phyloP scores from a whole-genome alignment of 1,140 invertebrate genomes.

The Hylyphantes graminicola region DNA sequence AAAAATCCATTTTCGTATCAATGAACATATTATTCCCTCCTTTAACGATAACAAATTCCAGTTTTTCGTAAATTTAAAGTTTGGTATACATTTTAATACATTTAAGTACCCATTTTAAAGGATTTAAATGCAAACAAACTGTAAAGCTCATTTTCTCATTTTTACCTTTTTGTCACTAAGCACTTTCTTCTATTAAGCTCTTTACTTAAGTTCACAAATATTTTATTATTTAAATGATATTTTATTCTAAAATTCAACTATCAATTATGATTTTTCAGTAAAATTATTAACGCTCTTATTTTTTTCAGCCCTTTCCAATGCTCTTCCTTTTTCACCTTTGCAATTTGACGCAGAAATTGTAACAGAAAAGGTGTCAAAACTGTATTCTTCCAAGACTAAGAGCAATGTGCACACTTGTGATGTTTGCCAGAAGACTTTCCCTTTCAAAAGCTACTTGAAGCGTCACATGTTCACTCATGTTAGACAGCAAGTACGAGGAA shows the following conservation, averaged over 20 bases:
- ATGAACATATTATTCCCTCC: too few relatives aligned
- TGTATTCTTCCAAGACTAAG: background rate
- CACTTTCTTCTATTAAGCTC: background rate
- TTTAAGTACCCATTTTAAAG: too few relatives aligned
- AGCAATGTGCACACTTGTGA: background rate
- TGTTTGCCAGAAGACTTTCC: background rate
- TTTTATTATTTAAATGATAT: constrained; percentile 7
- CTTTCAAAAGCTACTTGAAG: constrained; percentile 8
- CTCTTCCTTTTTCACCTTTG: background rate
- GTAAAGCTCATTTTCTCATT: too few relatives aligned
- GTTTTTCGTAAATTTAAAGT: too few relatives aligned
- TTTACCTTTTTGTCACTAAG: background rate
- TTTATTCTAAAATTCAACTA: background rate
- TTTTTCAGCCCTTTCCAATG: background rate
- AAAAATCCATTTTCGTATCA: too few relatives aligned
- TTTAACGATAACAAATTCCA: too few relatives aligned
- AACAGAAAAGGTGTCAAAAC: background rate
- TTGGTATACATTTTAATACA: too few relatives aligned
- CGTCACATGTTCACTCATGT: constrained; percentile 7
- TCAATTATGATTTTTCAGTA: background rate
- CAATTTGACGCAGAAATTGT: background rate
- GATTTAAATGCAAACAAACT: too few relatives aligned
- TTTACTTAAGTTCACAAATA: background rate
- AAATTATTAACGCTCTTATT: background rate
- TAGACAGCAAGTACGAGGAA: background rate